phyloP scores from a whole-genome alignment of 2,113 vertebrate genomes.

The Pluvialis apricaria region DNA sequence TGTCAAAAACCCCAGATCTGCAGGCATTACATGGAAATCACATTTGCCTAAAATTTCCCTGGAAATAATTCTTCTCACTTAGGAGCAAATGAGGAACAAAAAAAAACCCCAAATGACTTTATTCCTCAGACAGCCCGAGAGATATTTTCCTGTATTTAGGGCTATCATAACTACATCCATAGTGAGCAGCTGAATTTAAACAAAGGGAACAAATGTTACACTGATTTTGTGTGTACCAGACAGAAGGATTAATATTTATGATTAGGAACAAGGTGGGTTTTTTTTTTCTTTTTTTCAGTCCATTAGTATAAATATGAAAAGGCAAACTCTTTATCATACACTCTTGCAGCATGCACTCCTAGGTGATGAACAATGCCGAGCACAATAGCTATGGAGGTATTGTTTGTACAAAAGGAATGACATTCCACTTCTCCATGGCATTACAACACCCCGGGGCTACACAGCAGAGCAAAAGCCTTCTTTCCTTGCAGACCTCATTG shows the following conservation, averaged over 20 bases:
- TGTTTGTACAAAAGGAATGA: background rate
- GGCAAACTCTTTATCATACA: background rate
- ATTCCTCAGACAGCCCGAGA: background rate
- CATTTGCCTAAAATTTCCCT: background rate
- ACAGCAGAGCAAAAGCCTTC: background rate
- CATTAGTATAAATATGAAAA: background rate
- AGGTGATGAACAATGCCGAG: background rate
- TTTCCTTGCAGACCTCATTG: background rate
- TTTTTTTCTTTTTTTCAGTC: background rate
- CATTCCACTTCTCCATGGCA: background rate
- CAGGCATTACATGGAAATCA: background rate
- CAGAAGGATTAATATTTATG: constrained; percentile 10
- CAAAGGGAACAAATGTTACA: background rate
- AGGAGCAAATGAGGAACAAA: background rate
- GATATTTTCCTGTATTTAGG: background rate
- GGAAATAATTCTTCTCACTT: constrained; percentile 3
- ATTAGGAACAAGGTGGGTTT: accelerated
- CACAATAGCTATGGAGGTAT: background rate
- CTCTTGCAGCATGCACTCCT: background rate
- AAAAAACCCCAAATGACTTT: background rate
- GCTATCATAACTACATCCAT: background rate
- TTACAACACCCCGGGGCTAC: background rate
- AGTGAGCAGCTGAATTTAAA: constrained; percentile 18
- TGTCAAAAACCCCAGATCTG: background rate
- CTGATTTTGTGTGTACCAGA: background rate